Conservation (phyloP, 2,797 vertebrate species). For the Naso thynnoides region DNA sequence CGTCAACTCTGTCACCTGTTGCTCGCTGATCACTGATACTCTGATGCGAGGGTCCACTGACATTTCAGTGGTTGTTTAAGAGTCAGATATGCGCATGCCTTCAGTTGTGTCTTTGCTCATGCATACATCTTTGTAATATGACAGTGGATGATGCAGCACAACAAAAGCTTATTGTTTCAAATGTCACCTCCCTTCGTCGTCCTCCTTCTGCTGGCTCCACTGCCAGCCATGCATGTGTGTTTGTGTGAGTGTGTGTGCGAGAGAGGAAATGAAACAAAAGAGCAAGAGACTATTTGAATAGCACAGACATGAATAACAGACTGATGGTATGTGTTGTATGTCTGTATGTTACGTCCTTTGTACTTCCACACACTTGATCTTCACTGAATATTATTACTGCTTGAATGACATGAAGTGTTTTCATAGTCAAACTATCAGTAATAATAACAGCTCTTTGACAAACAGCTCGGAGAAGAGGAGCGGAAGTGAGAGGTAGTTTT, state of each 20-base stretch:
- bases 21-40: conserved; percentile 48
- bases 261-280: conserved; percentile 41
- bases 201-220: conserved; percentile 37
- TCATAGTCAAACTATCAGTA: conserved; percentile 21
- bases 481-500: conserved; percentile 4
- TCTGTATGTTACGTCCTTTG: conserved; percentile 47
- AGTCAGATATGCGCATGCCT: conserved; percentile 34
- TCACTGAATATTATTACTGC: conserved; percentile 21
- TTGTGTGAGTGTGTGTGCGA: not conserved
- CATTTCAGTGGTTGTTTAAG: conserved; percentile 58
- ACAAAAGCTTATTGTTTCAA: conserved; percentile 78
- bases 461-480: conserved; percentile 5
- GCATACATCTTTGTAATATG: conserved; percentile 55
- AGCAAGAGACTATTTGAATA: conserved; percentile 34
- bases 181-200: conserved; percentile 70
- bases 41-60: conserved; percentile 34
- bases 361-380: conserved; percentile 30
- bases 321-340: conserved; percentile 22
- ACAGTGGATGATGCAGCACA: conserved; percentile 51
- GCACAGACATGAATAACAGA: conserved; percentile 18
- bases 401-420: conserved; percentile 28
- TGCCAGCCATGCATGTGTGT: conserved; percentile 13
- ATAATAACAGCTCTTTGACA: conserved; percentile 25
- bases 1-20: conserved; percentile 51
- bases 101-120: conserved; percentile 20